A percentile compares a stretch with the other conserved stretches of the same genome.
These are phyloP conservation scores for Danio kyathit DNA, from an alignment of 2,797 vertebrate species.

Conservation along the genomic window DNA sequence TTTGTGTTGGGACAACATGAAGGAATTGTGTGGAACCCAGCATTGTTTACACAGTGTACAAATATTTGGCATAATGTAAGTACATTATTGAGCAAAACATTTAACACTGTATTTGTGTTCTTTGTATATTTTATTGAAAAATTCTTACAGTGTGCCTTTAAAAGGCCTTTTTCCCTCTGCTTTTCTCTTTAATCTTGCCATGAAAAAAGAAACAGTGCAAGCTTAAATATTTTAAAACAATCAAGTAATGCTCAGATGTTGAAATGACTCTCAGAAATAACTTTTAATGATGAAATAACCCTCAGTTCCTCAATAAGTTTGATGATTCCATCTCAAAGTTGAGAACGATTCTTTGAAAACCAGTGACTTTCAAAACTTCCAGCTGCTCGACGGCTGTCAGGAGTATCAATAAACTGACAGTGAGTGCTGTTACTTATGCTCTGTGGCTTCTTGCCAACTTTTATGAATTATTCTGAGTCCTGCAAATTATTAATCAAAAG, in stretches of 20 bases:
- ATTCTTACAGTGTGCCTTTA: too few relatives aligned
- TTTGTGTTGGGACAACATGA: too few relatives aligned
- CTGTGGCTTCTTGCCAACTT: constrained; percentile 17
- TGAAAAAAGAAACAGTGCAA: neutral
- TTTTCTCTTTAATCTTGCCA: neutral
- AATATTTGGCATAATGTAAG: too few relatives aligned
- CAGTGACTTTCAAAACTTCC: constrained; percentile 17
- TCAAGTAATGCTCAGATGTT: neutral
- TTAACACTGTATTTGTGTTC: too few relatives aligned
- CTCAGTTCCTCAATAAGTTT: neutral
- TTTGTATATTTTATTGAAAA: too few relatives aligned
- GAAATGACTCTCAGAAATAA: neutral
- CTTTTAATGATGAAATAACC: constrained; percentile 1
- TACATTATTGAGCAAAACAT: too few relatives aligned
- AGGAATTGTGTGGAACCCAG: too few relatives aligned
- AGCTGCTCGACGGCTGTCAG: neutral
- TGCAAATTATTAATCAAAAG: constrained; percentile 12
- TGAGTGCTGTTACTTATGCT: neutral
- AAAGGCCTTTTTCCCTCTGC: too few relatives aligned
- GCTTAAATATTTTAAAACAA: neutral
- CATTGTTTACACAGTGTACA: too few relatives aligned
- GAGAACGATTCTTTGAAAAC: constrained; percentile 7
- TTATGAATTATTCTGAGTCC: constrained; percentile 31
- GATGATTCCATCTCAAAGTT: constrained; percentile 11
- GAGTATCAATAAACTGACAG: constrained; percentile 8